Evolutionary conservation across 2,888 invertebrate genomes (phyloP), one percentile per base, ranked within the genome.

Genomic region (Coenonympha arcania): DNA sequence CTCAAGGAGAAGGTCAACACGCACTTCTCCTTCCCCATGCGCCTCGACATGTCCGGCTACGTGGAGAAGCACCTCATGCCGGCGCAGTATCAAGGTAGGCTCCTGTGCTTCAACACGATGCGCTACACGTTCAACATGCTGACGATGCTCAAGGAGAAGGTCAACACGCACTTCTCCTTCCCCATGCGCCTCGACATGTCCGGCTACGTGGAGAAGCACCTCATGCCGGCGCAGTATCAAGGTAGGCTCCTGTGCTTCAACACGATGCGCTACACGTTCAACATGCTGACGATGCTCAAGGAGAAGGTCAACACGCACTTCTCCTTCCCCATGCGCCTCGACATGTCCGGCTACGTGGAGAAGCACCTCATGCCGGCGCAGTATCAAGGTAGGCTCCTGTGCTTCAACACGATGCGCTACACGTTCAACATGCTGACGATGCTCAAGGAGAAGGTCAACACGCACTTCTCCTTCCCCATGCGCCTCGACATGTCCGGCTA

Each of bases 221-320:
- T 98, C 1, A 95, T 96, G 93, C 94, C 95, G 0, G 94, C 94
- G 52, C 94, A 95, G 64, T 93, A 93, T 73, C 91, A 92, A 81
- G 92, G 92, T 89, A 80, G n/a, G n/a, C n/a, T 98, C 55, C 84
- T 98, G 18, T 97, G 97, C 73, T 97, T 98, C 77, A 98, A 98
- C 78, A 98, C 97, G 0, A 96, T 98, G 97, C 89, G 98, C 20
- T 98, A 98, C 68, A 96, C 96, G 0, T 98, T 98, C 82, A 98
- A 98, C 78, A 97, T 98, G 96, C 89, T 96, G 24, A 98, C 98
- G 0, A 97, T 98, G 97, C 88, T 95, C 53, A 97, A 97, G 69
- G 98, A 98, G 74, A 98, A 98, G 73, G 97, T 98, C 1, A 98
- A 98, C 80, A 98, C 98, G 0, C 96, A 97, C 70, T 98, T 98